Evolutionary conservation across 2,113 vertebrate species (phyloP).

Genomic region (Hepsetus odoe): DNA sequence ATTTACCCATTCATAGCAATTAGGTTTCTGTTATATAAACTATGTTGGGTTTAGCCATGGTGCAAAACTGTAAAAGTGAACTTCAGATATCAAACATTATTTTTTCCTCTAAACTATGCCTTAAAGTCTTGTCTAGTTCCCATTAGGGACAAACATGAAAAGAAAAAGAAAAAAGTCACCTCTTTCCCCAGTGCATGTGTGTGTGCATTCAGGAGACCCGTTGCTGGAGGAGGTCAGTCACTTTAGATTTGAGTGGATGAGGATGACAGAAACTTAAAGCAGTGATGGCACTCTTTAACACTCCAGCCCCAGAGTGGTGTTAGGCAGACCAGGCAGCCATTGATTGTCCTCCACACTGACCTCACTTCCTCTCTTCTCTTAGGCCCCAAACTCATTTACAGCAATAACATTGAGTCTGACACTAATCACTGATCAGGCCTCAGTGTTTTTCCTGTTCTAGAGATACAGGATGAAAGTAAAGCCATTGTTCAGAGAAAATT

Average conservation of each 20-base stretch:
- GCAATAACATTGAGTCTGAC: slow-evolving; percentile 35
- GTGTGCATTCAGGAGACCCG: slow-evolving; percentile 20
- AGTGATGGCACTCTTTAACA: slow-evolving; percentile 66
- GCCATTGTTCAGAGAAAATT: no score
- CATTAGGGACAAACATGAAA: not conserved
- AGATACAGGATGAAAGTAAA: no score
- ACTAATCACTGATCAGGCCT: not conserved
- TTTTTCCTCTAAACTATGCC: not conserved
- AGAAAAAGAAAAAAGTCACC: not conserved
- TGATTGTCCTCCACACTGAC: slow-evolving; percentile 26
- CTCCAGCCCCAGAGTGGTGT: slow-evolving; percentile 54
- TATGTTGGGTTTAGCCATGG: not conserved
- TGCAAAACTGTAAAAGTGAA: not conserved
- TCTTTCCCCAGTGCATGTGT: not conserved
- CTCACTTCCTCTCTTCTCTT: slow-evolving; percentile 44
- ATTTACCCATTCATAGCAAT: no score
- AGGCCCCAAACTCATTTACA: slow-evolving; percentile 31
- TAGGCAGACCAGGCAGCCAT: slow-evolving; percentile 55
- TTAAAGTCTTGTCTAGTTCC: not conserved
- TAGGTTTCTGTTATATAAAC: not conserved
- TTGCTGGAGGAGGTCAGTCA: slow-evolving; percentile 68
- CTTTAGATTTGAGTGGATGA: slow-evolving; percentile 68
- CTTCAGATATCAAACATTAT: not conserved
- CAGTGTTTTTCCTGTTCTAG: no score
- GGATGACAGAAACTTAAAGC: slow-evolving; percentile 70